Base-by-base conservation (phyloP, 2,113 vertebrate genomes). In the Antechinus flavipes region DNA sequence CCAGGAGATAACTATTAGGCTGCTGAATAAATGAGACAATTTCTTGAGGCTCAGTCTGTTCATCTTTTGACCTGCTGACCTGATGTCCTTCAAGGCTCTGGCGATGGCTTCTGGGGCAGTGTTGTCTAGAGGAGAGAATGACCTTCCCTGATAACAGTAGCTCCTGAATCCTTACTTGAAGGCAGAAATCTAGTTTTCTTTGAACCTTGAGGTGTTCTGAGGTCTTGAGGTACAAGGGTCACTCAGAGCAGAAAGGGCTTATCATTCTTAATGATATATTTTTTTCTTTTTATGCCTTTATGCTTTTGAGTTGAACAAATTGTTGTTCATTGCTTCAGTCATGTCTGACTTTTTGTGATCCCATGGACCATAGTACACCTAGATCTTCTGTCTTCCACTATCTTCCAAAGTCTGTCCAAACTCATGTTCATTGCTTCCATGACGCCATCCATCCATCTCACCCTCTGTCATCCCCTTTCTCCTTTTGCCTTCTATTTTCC, bases 171-270 rank as follows among this genome's bases (percentile, higher is more conserved):
- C 96, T 93, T 94, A 89, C 92, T 94, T 94, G 95, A 93, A 97
- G 94, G 95, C 95, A 98, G 97, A 98, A 96, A 97, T 94, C 97
- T 93, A 97, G 97, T 97, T 95, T 96, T 94, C 95, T 97, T 91
- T 96, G 97, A 96, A 94, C 92, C 90, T 54, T 46, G 91, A 93
- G 91, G 76, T 94, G 94, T 52, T 68, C 92, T 54, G 92, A 94
- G 96, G 92, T 68, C 90, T 54, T 91, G 96, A 96, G 90, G 94
- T 94, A 61, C 95, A 96, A 54, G n/a, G 47, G 91, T 54, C 90
- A 95, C 89, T 93, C 42, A 52, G 61, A 96, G 90, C 35, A 94
- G 91, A 95, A 91, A 53, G 93, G 50, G 97, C 97, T 96, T 95
- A 91, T 53, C 55, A 95, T 90, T 16, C 12, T 42, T 42, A 84